Evolutionary conservation across 1,140 invertebrate species (phyloP).

Genomic region (Conus ventricosus): DNA sequence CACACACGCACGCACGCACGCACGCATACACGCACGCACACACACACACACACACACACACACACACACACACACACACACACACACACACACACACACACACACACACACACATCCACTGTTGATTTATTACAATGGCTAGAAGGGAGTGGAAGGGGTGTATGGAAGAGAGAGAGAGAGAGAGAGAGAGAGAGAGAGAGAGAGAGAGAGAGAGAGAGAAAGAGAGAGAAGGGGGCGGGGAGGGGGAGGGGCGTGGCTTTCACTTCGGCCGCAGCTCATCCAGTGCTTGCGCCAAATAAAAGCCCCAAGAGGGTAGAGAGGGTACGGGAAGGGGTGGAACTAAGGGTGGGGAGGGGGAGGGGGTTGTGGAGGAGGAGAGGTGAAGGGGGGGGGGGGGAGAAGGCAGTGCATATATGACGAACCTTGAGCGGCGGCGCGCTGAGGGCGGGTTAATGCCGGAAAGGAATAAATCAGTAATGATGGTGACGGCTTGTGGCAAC

Average conservation of each 20-base stretch:
- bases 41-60: not conserved
- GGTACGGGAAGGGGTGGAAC: no score
- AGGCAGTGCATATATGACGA: not conserved
- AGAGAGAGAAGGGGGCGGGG: no score
- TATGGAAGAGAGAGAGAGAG: no score
- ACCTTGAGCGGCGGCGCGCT: not conserved
- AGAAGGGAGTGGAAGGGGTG: no score
- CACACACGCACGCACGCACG: no score
- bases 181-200: no score
- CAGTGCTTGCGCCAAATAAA: no score
- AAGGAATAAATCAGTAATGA: slow-evolving; percentile 8
- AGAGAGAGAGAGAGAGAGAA: no score
- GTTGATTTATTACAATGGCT: not conserved
- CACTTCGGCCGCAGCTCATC: no score
- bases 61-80: not conserved
- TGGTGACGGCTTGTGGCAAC: not conserved
- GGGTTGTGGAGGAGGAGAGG: not conserved
- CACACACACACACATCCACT: not conserved
- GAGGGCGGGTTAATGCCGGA: not conserved
- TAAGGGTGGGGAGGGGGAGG: no score
- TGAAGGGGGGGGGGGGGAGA: not conserved
- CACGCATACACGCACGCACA: not conserved
- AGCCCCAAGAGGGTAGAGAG: no score
- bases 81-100: not conserved
- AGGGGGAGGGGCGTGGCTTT: no score